These are phyloP conservation scores for Panzeria rudis DNA, from an alignment of 2,888 invertebrate species.

Conservation along the genomic window DNA sequence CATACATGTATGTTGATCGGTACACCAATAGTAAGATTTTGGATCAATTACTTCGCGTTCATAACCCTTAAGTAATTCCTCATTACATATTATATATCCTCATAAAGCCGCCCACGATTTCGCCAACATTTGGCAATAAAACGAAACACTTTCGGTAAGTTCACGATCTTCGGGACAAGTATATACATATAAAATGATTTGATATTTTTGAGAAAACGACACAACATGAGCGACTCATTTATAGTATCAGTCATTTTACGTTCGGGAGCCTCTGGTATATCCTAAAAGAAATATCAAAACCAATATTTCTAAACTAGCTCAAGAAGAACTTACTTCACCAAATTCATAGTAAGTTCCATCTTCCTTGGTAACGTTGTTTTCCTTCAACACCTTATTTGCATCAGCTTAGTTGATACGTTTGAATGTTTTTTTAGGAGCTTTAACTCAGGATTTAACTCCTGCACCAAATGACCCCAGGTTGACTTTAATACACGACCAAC, in stretches of 20 bases:
- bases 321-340: conserved; percentile 90
- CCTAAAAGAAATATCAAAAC: conserved; percentile 85
- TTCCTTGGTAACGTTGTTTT: conserved; percentile 97
- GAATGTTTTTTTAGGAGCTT: conserved; percentile 94
- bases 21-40: conserved; percentile 98
- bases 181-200: conserved; percentile 99
- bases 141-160: conserved; percentile 99
- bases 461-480: conserved; percentile 90
- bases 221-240: conserved; percentile 97
- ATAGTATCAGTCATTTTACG: conserved; percentile 99
- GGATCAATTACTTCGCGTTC: conserved; percentile 95
- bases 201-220: conserved; percentile 96
- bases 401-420: conserved; percentile 96
- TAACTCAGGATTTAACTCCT: conserved; percentile 95
- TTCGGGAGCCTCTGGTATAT: conserved; percentile 99
- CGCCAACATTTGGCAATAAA: conserved; percentile 98
- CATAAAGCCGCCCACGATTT: conserved; percentile 99
- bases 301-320: not conserved
- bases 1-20: conserved; percentile 98
- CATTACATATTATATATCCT: conserved; percentile 96
- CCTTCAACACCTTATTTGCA: conserved; percentile 95
- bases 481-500: conserved; percentile 95
- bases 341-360: conserved; percentile 98
- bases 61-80: conserved; percentile 89
- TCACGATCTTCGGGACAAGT: conserved; percentile 91